These are phyloP conservation scores for Anoplopoma fimbria DNA, from an alignment of 2,113 vertebrate genomes.

Conservation along the genomic window DNA sequence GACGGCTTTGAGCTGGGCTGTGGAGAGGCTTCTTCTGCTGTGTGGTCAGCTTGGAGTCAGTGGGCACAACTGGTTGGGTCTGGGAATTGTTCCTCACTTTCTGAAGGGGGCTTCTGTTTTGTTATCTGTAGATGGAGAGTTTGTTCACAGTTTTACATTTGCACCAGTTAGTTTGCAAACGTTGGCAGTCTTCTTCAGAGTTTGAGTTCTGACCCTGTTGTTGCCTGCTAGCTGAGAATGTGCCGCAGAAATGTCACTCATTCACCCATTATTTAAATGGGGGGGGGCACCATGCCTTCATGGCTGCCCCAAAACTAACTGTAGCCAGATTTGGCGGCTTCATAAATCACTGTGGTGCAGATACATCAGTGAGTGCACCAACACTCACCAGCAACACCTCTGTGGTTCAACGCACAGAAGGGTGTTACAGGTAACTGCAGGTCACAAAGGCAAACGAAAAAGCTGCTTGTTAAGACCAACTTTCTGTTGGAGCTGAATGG, in stretches of 20 bases:
- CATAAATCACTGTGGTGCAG: background rate
- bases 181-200: background rate
- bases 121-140: background rate
- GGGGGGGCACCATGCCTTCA: background rate
- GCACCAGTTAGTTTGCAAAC: background rate
- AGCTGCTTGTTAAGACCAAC: background rate
- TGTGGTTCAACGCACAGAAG: background rate
- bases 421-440: background rate
- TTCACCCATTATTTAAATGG: constrained; percentile 2
- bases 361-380: background rate
- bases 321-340: background rate
- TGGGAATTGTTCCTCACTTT: background rate
- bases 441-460: background rate
- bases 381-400: too few relatives aligned
- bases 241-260: background rate
- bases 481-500: background rate
- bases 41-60: background rate
- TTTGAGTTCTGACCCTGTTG: background rate
- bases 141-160: background rate
- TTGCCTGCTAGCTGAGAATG: background rate
- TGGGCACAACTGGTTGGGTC: background rate
- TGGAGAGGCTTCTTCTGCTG: background rate
- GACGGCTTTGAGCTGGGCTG: background rate
- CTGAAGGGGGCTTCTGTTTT: background rate
- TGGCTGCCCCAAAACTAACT: background rate